A percentile compares a stretch with the other conserved stretches of the same genome.
Conservation (phyloP, 2,113 vertebrate genomes). For the Sapayoa aenigma region DNA sequence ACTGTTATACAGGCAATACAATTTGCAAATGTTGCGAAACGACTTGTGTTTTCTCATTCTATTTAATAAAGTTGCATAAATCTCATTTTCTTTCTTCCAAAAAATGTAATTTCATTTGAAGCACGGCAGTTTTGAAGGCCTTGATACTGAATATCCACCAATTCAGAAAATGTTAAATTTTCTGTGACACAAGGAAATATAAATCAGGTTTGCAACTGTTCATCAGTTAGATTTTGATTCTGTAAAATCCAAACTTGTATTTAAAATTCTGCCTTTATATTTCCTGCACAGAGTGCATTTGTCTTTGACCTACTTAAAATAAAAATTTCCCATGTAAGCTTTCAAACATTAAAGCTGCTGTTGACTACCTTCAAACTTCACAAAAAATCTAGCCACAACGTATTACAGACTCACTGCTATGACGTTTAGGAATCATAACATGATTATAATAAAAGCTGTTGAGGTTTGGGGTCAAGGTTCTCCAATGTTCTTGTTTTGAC, state of each 20-base stretch:
- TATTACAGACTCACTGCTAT: neutral
- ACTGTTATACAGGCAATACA: neutral
- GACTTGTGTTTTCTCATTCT: neutral
- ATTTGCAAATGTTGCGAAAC: neutral
- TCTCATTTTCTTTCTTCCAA: neutral
- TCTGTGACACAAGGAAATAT: neutral
- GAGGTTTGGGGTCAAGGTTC: constrained; percentile 24
- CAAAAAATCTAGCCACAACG: neutral
- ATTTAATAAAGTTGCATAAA: neutral
- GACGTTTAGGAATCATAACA: neutral
- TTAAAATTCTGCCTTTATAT: neutral
- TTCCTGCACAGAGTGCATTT: neutral
- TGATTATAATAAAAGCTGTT: neutral
- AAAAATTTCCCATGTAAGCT: neutral
- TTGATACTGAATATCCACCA: neutral
- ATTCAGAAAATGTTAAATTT: neutral
- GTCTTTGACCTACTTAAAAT: constrained; percentile 15
- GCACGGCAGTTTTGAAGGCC: neutral
- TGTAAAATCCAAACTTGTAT: neutral
- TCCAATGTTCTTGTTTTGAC: constrained; percentile 10
- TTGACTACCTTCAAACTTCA: neutral
- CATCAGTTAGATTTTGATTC: neutral
- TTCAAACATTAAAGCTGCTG: neutral
- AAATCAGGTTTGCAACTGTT: neutral
- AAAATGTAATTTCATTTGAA: neutral